Conservation (phyloP, 2,113 vertebrate species). For the Egretta garzetta region DNA sequence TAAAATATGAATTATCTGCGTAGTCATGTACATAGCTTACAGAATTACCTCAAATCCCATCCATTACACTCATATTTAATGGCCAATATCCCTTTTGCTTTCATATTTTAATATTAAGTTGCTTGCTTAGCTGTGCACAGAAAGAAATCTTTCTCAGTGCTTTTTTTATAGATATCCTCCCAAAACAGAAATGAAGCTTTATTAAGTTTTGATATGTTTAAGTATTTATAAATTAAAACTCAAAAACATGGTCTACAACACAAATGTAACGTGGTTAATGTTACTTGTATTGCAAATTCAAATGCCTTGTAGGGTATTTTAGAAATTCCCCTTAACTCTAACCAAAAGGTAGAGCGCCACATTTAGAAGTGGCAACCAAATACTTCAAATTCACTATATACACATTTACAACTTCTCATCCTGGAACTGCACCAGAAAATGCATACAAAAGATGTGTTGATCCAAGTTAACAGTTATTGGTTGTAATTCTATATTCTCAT, state of each 20-base stretch:
- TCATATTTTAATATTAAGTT: conserved; percentile 39
- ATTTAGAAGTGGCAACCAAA: neutral
- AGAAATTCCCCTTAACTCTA: neutral
- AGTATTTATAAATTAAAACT: neutral
- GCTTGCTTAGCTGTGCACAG: neutral
- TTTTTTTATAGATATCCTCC: neutral
- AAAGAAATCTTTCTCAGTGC: neutral
- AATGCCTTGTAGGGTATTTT: neutral
- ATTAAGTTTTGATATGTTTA: neutral
- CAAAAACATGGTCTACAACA: neutral
- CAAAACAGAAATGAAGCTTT: neutral
- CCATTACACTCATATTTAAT: conserved; percentile 39
- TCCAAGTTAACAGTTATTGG: neutral
- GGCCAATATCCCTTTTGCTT: neutral
- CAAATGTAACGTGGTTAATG: neutral
- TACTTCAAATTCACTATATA: neutral
- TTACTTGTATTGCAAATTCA: neutral
- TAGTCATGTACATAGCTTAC: conserved; percentile 23
- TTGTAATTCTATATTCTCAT: neutral
- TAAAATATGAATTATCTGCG: conserved; percentile 59
- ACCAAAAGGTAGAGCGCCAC: neutral
- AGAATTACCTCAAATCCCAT: conserved; percentile 44
- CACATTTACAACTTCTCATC: neutral
- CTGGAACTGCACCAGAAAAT: neutral
- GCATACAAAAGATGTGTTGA: no score